Evolutionary conservation across 1,140 invertebrate species (phyloP).

Genomic region (Megalonaias nervosa): DNA sequence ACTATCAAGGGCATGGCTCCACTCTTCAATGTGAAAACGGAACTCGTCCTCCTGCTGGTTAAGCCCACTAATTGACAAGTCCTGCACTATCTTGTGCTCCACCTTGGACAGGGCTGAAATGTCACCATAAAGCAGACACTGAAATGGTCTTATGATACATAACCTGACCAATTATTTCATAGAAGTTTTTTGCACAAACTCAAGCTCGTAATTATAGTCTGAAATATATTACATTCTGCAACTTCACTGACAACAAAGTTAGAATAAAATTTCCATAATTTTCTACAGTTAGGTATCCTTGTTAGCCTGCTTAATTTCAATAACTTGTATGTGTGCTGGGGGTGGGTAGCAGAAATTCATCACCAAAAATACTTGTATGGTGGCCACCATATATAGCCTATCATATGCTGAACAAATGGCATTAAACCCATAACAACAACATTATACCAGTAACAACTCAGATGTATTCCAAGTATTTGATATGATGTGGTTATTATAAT

Average conservation of each 20-base stretch:
- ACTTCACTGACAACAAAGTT: background rate
- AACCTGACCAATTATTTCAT: background rate
- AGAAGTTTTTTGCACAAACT: background rate
- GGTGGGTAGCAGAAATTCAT: no score
- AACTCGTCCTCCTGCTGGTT: conserved; percentile 63
- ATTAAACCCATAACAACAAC: no score
- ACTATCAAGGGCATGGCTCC: conserved; percentile 50
- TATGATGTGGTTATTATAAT: no score
- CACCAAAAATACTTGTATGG: no score
- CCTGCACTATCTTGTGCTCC: conserved; percentile 65
- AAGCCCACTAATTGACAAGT: conserved; percentile 58
- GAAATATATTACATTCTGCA: background rate
- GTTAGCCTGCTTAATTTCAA: no score
- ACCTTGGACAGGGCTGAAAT: conserved; percentile 51
- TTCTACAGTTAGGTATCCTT: background rate
- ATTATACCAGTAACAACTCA: no score
- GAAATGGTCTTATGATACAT: background rate
- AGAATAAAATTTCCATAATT: conserved; percentile 7
- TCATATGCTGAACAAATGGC: no score
- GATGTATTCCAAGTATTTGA: no score
- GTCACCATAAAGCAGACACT: no score
- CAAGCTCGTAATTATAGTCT: background rate
- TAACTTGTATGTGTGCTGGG: no score
- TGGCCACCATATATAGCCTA: no score
- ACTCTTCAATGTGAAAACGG: conserved; percentile 54